Conservation (phyloP, 2,888 invertebrate genomes). For the Caenorhabditis japonica region DNA sequence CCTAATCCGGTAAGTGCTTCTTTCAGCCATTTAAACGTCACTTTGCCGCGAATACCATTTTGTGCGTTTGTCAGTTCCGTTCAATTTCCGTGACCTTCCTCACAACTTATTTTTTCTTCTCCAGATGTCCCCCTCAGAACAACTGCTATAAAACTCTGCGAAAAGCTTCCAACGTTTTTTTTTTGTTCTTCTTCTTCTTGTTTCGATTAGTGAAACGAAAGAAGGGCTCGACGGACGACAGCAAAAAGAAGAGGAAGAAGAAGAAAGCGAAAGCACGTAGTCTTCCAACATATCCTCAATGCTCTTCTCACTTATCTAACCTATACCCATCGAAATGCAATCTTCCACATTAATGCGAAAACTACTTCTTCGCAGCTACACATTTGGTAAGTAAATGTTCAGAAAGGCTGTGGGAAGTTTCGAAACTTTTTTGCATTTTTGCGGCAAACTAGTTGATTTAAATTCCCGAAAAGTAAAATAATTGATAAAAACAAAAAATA, state of each 20-base stretch:
- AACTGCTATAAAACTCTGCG: constrained; percentile 18
- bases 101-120: constrained; percentile 9
- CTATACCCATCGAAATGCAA: no score
- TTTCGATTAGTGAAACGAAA: no score
- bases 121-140: constrained; percentile 39
- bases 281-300: no score
- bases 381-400: constrained; percentile 40
- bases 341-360: constrained; percentile 40
- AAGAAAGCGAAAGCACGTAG: background rate
- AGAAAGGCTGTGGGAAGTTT: no score
- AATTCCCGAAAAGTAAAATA: no score
- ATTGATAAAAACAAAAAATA: no score
- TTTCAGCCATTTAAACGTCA: constrained; percentile 1
- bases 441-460: no score
- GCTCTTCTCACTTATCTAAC: no score
- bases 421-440: no score
- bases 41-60: background rate
- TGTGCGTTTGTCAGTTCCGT: constrained; percentile 9
- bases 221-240: constrained; percentile 27
- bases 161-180: constrained; percentile 4
- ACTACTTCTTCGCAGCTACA: constrained; percentile 39
- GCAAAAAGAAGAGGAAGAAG: background rate
- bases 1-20: constrained; percentile 41
- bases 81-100: background rate
- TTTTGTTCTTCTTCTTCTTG: no score